Evolutionary conservation across 1,140 invertebrate genomes (phyloP).

Genomic region (Aethina tumida): DNA sequence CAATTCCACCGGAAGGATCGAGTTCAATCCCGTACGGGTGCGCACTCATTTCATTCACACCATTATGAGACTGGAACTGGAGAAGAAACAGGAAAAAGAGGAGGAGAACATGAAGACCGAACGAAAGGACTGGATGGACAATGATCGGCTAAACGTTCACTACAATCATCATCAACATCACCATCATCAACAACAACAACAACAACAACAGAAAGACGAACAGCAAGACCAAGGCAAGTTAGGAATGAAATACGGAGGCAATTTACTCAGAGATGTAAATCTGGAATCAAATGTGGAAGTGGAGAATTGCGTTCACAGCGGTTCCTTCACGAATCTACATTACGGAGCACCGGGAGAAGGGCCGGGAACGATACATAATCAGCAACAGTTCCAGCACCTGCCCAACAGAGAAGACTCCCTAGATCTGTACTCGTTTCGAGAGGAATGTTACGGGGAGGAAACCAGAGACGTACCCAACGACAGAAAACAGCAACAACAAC

Average conservation of each 20-base stretch:
- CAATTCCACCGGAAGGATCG: conserved; percentile 85
- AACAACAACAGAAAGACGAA: too few relatives aligned
- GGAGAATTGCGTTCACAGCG: conserved; percentile 50
- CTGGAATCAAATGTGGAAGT: conserved; percentile 46
- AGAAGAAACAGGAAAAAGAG: conserved; percentile 58
- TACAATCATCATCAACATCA: conserved; percentile 19
- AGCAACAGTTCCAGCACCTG: conserved; percentile 33
- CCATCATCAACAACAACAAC: conserved; percentile 4
- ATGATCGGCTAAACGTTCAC: conserved; percentile 23
- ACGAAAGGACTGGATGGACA: conserved; percentile 38
- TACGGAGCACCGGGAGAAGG: conserved; percentile 37
- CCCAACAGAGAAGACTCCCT: conserved; percentile 50
- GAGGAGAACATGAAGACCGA: conserved; percentile 27
- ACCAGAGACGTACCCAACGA: conserved; percentile 24
- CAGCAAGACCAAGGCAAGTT: conserved; percentile 13
- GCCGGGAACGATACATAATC: conserved; percentile 20
- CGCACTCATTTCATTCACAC: conserved; percentile 97
- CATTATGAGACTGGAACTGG: conserved; percentile 86
- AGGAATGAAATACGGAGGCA: conserved; percentile 33
- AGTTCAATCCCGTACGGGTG: conserved; percentile 92
- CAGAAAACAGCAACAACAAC: conserved; percentile 20
- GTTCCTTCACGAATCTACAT: conserved; percentile 56
- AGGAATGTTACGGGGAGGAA: conserved; percentile 56
- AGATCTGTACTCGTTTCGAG: conserved; percentile 54
- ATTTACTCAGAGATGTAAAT: conserved; percentile 43